Conservation (phyloP, 2,797 vertebrate genomes). For the Alcedo quadribrachys region DNA sequence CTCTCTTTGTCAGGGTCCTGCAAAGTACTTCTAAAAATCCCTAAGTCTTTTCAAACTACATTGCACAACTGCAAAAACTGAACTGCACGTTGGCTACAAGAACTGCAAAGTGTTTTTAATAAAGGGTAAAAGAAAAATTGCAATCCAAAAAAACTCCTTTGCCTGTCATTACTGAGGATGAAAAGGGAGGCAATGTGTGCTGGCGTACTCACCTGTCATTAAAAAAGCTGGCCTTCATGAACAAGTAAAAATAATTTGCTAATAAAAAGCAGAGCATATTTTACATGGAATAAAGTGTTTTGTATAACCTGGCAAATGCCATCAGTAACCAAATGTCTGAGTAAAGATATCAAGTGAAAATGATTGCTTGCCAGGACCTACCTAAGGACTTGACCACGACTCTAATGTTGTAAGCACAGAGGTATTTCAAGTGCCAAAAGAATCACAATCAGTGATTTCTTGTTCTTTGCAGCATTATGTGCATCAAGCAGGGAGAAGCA, state of each 20-base stretch:
- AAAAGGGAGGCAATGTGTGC: not conserved
- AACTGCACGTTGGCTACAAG: not conserved
- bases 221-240: not conserved
- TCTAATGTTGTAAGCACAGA: not conserved
- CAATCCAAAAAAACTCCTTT: not conserved
- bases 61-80: not conserved
- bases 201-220: conserved; percentile 8
- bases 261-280: not conserved
- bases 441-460: not conserved
- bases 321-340: not conserved
- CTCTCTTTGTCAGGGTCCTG: not conserved
- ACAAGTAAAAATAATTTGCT: not conserved
- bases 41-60: not conserved
- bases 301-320: not conserved
- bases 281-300: not conserved
- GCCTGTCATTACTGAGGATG: not conserved
- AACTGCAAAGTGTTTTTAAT: not conserved
- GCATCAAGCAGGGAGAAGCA: not conserved
- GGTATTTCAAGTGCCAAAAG: not conserved
- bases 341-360: not conserved
- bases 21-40: not conserved
- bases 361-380: not conserved
- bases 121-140: not conserved
- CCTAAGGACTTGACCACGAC: not conserved
- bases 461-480: not conserved